These are phyloP conservation scores for Meriones unguiculatus DNA, from an alignment of 2,113 vertebrate genomes.

Conservation along the genomic window DNA sequence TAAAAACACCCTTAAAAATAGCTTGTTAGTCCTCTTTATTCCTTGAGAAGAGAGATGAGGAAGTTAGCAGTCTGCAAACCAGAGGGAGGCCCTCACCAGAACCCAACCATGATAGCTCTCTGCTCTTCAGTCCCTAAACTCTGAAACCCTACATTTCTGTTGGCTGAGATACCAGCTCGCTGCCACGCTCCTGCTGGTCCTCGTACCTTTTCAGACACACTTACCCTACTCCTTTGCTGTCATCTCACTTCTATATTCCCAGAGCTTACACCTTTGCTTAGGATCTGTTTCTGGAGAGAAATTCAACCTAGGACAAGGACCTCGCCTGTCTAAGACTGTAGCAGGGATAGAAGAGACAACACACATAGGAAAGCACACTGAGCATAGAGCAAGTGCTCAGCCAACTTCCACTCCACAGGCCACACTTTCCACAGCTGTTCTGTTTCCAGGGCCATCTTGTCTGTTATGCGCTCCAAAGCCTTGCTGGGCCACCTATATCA, in stretches of 20 bases:
- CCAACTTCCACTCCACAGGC: neutral
- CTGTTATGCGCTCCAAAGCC: neutral
- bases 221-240: neutral
- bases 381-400: neutral
- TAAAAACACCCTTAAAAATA: neutral
- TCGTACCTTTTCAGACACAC: neutral
- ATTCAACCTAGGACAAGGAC: neutral
- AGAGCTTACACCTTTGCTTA: neutral
- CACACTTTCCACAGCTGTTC: neutral
- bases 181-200: neutral
- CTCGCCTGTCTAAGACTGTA: neutral
- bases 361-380: rapidly evolving
- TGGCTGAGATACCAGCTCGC: no score
- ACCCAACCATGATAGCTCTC: no score
- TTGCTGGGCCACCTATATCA: neutral
- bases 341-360: neutral
- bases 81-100: neutral
- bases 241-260: neutral
- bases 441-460: neutral
- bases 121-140: neutral
- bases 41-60: neutral
- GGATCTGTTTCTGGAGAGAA: neutral
- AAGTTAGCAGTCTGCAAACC: neutral
- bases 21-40: neutral
- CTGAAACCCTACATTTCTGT: neutral